Base-by-base conservation (phyloP, 2,888 invertebrate genomes). In the Argyresthia albistria region DNA sequence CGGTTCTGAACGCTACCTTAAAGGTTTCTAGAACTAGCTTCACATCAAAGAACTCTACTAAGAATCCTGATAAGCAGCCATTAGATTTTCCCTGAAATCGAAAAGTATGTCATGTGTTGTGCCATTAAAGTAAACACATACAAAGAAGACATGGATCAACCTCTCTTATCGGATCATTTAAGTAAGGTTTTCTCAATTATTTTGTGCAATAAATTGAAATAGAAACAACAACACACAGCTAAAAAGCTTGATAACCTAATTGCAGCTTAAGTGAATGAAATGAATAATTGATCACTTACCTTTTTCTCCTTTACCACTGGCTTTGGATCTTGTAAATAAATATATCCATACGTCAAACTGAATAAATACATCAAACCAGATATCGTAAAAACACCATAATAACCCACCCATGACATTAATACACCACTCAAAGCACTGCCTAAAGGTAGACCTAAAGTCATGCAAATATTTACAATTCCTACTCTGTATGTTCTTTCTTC, bases 391-490 rank as follows among this genome's bases (percentile, higher is more conserved):
- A 95, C 91, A 12, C 95, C 95, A 65, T 95, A 95, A 67, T 95
- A 95, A 0, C 95, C 94, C 48, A 94, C 90, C 82, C 91, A 84
- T 62, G 80, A 87, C 51, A 91, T 65, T 54, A 97, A 76, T 7
- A 95, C 89, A 0, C 97, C 97, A 60, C 96, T 96, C 11, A 95
- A 79, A 0, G 96, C 95, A 80, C 95, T 93, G 0, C 97, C 97
- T 9, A 96, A 89, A 0, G 97, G 96, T 50, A 95, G 93, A 0
- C 97, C 96, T 15, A 97, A 80, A 0, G 96, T 95, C 68, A 95
- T 92, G 74, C 95, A 96, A 15, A 96, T 91, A 73, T 97, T 97
- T 51, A 95, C 92, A 52, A 97, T 91, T 7, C 96, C 96, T 43
- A 97, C 94, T 60, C 97, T 87, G 15, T 95, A 86, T 0, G 97